phyloP scores from a whole-genome alignment of 2,888 invertebrate genomes.

The Petrophora chlorosata region DNA sequence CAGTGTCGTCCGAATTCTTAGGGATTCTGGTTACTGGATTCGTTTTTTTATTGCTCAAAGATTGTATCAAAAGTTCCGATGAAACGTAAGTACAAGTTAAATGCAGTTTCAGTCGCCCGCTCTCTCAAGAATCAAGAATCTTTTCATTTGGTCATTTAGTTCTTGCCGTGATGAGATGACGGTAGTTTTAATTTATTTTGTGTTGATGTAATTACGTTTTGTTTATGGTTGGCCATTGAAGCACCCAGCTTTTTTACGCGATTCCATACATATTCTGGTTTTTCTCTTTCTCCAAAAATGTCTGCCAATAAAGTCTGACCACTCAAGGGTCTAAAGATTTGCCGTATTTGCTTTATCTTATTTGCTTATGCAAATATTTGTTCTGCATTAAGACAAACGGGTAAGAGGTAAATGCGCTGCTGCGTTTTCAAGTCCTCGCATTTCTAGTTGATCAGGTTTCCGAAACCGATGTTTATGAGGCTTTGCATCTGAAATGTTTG shows the following conservation, averaged over 20 bases:
- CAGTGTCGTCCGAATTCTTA: background rate
- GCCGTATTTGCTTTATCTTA: conserved; percentile 14
- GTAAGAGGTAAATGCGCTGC: conserved; percentile 17
- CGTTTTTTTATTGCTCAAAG: too few species aligned
- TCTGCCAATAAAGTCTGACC: conserved; percentile 8
- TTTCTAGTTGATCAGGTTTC: conserved; percentile 17
- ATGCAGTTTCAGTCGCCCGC: too few species aligned
- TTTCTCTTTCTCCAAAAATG: conserved; percentile 1
- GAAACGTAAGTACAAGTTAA: too few species aligned
- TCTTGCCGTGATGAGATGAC: too few species aligned
- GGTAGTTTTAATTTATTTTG: too few species aligned
- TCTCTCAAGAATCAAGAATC: too few species aligned
- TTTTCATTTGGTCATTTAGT: too few species aligned
- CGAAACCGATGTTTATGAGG: background rate
- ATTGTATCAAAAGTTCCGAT: too few species aligned
- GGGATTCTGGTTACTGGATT: background rate
- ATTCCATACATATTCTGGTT: too few species aligned
- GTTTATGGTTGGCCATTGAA: too few species aligned
- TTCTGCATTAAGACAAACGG: conserved; percentile 24
- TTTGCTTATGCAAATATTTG: conserved; percentile 26
- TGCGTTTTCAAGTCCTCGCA: background rate
- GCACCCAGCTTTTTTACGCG: too few species aligned
- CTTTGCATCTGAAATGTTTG: background rate
- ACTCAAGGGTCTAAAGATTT: conserved; percentile 9
- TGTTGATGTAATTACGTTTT: too few species aligned